These are phyloP conservation scores for Drosophila eohydei DNA, from an alignment of 2,888 invertebrate species.

Conservation along the genomic window DNA sequence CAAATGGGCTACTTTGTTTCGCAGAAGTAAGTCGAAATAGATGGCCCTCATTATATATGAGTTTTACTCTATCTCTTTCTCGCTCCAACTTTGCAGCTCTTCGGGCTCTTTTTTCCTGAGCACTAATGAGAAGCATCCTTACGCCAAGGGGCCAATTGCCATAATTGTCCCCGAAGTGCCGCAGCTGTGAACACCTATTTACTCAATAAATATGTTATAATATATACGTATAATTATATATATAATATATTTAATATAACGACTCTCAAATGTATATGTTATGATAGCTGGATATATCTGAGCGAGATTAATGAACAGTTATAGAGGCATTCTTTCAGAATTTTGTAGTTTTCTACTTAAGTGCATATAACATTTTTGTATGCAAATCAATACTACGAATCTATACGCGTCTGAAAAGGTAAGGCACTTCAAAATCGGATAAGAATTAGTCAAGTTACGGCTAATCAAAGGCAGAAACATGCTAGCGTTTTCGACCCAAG, in stretches of 20 bases:
- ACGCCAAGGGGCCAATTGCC: conserved; percentile 66
- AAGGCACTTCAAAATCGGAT: background rate
- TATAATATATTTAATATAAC: too few relatives aligned
- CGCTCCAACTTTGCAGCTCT: conserved; percentile 78
- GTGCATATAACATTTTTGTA: background rate
- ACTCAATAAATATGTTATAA: too few relatives aligned
- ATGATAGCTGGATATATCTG: too few relatives aligned
- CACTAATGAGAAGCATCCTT: conserved; percentile 67
- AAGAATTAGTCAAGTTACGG: background rate
- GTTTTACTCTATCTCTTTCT: background rate
- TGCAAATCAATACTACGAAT: background rate
- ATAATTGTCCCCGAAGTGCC: conserved; percentile 56
- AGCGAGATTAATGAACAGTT: too few relatives aligned
- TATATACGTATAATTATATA: too few relatives aligned
- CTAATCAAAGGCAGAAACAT: background rate
- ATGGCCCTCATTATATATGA: too few relatives aligned
- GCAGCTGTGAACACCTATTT: conserved; percentile 3
- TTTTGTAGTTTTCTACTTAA: too few relatives aligned
- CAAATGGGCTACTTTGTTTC: conserved; percentile 86
- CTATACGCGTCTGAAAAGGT: background rate
- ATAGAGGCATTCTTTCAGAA: too few relatives aligned
- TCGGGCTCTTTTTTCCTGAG: conserved; percentile 86
- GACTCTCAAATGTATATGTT: too few relatives aligned
- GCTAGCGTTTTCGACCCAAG: background rate
- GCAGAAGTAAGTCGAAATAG: too few relatives aligned